phyloP scores from a whole-genome alignment of 2,797 vertebrate species.

The Brotogeris chrysoptera region DNA sequence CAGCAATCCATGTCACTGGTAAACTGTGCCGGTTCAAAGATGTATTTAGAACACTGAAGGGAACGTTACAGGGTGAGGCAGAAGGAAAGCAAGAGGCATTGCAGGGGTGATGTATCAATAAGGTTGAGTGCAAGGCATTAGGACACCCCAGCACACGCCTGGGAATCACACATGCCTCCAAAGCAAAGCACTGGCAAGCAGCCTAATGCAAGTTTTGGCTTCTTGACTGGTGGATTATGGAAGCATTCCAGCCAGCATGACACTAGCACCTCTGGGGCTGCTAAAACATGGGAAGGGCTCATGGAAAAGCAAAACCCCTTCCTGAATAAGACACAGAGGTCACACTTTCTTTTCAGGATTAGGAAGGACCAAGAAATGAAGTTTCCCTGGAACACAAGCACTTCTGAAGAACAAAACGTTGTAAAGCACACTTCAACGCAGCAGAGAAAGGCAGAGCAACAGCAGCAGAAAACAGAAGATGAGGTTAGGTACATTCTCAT shows the following conservation, averaged over 20 bases:
- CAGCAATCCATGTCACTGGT: rapidly evolving
- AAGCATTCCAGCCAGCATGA: background rate
- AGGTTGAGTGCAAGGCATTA: background rate
- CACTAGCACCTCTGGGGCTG: background rate
- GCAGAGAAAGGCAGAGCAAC: background rate
- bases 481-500: background rate
- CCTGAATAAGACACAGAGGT: background rate
- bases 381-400: background rate
- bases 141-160: rapidly evolving
- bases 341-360: background rate
- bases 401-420: background rate
- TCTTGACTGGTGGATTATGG: rapidly evolving
- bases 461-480: background rate
- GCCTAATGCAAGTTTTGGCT: background rate
- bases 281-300: background rate
- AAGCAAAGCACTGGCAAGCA: background rate
- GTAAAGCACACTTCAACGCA: background rate
- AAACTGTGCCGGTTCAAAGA: rapidly evolving
- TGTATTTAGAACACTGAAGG: background rate
- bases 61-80: background rate
- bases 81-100: background rate
- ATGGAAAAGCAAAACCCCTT: background rate
- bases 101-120: background rate
- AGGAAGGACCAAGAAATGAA: background rate
- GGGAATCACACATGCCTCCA: background rate